A percentile compares a stretch with the other conserved stretches of the same genome.
phyloP scores from a whole-genome alignment of 2,888 invertebrate genomes.

The Ferdinandea cuprea region DNA sequence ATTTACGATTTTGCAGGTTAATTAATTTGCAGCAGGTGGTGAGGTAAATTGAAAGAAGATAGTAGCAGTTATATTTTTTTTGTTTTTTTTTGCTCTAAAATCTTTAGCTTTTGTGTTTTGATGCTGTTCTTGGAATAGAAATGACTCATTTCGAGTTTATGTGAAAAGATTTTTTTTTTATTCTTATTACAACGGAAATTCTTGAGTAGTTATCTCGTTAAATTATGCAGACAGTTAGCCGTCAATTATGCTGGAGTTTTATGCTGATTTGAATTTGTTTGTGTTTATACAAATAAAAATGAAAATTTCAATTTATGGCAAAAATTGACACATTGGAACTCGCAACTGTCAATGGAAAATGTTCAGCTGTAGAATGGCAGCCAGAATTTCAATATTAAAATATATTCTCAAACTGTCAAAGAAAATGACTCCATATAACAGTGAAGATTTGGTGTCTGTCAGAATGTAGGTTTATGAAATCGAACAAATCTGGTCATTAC shows the following conservation, averaged over 20 bases:
- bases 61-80: conserved; percentile 9
- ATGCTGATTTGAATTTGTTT: not conserved
- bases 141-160: conserved; percentile 26
- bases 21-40: conserved; percentile 60
- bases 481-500: no score
- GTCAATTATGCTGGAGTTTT: conserved; percentile 26
- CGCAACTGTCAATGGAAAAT: no score
- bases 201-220: conserved; percentile 21
- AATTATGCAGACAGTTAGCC: conserved; percentile 36
- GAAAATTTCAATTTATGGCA: no score
- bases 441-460: no score
- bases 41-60: conserved; percentile 21
- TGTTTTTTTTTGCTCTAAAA: conserved; percentile 7
- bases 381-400: no score
- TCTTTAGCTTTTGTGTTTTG: not conserved
- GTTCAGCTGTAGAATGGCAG: no score
- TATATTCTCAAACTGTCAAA: no score
- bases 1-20: conserved; percentile 67
- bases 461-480: no score
- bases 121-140: not conserved
- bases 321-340: no score
- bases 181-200: conserved; percentile 30
- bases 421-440: no score
- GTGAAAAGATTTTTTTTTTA: not conserved
- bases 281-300: no score